phyloP scores from a whole-genome alignment of 2,797 vertebrate genomes.

The Pelochelys cantorii region DNA sequence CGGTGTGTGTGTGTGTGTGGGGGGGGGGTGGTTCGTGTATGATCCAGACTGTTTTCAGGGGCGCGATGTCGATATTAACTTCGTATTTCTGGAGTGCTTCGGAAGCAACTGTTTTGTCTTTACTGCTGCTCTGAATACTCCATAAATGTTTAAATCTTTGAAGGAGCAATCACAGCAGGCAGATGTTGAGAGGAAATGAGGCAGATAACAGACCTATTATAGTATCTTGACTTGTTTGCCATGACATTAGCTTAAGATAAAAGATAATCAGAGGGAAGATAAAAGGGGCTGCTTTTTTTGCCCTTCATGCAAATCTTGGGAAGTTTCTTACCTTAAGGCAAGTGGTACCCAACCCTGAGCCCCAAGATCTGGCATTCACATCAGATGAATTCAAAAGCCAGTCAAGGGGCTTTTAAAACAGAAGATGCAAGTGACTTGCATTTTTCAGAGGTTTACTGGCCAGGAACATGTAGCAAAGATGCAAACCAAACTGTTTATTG shows the following conservation, averaged over 20 bases:
- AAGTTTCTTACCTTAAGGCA: constrained; percentile 58
- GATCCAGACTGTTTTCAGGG: too few species aligned
- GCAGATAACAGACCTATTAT: constrained; percentile 17
- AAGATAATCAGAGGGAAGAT: constrained; percentile 32
- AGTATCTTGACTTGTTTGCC: constrained; percentile 43
- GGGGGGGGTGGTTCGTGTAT: too few species aligned
- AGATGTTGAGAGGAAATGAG: constrained; percentile 27
- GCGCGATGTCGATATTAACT: neutral
- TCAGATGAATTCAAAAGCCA: constrained; percentile 47
- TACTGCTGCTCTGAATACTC: neutral
- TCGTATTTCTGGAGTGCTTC: neutral
- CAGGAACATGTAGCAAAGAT: neutral
- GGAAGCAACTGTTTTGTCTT: neutral
- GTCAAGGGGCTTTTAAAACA: constrained; percentile 65
- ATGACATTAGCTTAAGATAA: constrained; percentile 16
- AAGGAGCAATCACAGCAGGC: neutral
- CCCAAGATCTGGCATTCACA: neutral
- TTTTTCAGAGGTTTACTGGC: constrained; percentile 25
- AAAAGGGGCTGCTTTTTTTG: neutral
- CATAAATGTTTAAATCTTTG: neutral
- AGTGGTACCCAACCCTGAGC: neutral
- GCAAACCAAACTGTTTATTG: neutral
- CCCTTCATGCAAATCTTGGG: constrained; percentile 36
- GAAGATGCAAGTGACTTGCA: constrained; percentile 38
- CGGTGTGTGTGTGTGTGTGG: too few species aligned